Conservation (phyloP, 2,797 vertebrate species). For the Sebastes nivosus region DNA sequence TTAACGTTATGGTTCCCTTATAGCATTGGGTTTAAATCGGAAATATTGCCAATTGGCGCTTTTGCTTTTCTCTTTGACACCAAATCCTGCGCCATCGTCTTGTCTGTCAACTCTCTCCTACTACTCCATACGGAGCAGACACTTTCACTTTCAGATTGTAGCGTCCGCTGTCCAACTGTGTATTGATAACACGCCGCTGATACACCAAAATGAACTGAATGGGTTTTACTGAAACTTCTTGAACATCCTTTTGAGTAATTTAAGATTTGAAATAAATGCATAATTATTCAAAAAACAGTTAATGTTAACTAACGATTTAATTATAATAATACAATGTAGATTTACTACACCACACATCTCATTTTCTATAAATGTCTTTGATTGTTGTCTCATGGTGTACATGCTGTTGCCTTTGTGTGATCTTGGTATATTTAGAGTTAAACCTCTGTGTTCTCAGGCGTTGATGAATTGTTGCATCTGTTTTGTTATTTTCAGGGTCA, state of each 20-base stretch:
- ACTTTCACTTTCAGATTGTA: too few relatives aligned
- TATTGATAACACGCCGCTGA: too few relatives aligned
- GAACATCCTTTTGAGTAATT: not conserved
- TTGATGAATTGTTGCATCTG: constrained; percentile 33
- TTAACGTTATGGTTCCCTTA: too few relatives aligned
- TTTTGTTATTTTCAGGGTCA: constrained; percentile 88
- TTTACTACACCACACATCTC: not conserved
- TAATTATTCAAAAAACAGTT: not conserved
- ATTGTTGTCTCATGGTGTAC: not conserved
- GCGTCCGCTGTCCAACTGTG: too few relatives aligned
- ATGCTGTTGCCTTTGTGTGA: not conserved
- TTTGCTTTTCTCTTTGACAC: too few relatives aligned
- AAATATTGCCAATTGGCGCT: too few relatives aligned
- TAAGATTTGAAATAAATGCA: not conserved
- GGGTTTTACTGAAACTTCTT: not conserved
- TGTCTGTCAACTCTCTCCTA: too few relatives aligned
- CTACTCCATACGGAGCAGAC: too few relatives aligned
- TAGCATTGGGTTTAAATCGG: too few relatives aligned
- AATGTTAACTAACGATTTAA: not conserved
- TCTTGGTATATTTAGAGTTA: not conserved
- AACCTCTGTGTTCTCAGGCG: not conserved
- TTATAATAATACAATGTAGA: not conserved
- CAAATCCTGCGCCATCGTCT: too few relatives aligned
- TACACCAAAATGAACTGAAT: too few relatives aligned
- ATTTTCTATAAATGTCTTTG: not conserved